Percentiles rank a stretch among this genome's conserved stretches.
These are phyloP conservation scores for Callinectes sapidus DNA, from an alignment of 2,888 invertebrate genomes.

Conservation along the genomic window DNA sequence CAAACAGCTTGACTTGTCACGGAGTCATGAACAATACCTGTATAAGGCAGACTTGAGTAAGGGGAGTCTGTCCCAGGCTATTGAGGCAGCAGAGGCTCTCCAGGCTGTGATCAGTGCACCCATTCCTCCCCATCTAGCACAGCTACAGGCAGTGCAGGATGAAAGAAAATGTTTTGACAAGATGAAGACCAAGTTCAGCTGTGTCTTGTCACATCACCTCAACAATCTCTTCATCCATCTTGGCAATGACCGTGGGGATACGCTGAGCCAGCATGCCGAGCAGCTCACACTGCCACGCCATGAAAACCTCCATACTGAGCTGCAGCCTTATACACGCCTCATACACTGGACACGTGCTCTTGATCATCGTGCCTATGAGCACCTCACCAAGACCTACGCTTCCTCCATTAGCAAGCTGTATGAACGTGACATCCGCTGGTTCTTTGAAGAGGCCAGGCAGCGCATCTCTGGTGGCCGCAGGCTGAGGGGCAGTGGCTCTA, in stretches of 20 bases:
- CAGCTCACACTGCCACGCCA: conserved; percentile 85
- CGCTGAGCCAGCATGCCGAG: conserved; percentile 76
- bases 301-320: conserved; percentile 87
- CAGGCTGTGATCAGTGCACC: conserved; percentile 85
- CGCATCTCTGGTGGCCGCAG: conserved; percentile 76
- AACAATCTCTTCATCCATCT: conserved; percentile 96
- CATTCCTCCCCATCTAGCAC: conserved; percentile 79
- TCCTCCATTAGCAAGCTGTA: conserved; percentile 90
- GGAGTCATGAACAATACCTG: conserved; percentile 82
- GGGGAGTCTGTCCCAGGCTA: conserved; percentile 76
- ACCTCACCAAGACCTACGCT: conserved; percentile 88
- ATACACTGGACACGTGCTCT: conserved; percentile 94
- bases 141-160: conserved; percentile 86
- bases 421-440: conserved; percentile 87
- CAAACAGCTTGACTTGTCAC: conserved; percentile 83
- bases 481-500: conserved; percentile 72
- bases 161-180: conserved; percentile 87
- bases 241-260: conserved; percentile 84
- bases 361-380: conserved; percentile 88
- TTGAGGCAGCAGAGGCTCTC: conserved; percentile 84
- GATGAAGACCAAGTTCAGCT: conserved; percentile 86
- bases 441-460: conserved; percentile 86
- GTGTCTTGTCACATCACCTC: conserved; percentile 90
- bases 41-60: conserved; percentile 83
- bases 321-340: conserved; percentile 90